A percentile compares a stretch with the other conserved stretches of the same genome.
Evolutionary conservation across 2,888 invertebrate genomes (phyloP).

Genomic region (Eurytoma californica): DNA sequence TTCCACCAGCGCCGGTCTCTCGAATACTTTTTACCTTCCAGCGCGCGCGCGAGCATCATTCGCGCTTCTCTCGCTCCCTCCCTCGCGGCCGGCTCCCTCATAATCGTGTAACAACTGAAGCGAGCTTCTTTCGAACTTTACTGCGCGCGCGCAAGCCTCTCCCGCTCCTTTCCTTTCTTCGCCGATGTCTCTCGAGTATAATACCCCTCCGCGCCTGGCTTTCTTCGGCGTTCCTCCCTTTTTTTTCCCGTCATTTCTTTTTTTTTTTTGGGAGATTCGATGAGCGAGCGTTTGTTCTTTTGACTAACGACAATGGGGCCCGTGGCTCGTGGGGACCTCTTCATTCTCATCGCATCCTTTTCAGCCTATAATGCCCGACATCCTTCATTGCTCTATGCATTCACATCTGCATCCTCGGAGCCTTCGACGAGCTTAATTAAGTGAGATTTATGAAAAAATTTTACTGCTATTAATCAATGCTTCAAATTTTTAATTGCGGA

Average conservation of each 20-base stretch:
- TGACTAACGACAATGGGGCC: slow-evolving; percentile 22
- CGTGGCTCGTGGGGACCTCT: slow-evolving; percentile 6
- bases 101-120: slow-evolving; percentile 42
- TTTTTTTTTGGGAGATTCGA: not conserved
- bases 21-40: slow-evolving; percentile 20
- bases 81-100: slow-evolving; percentile 10
- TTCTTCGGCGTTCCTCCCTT: not conserved
- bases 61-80: slow-evolving; percentile 13
- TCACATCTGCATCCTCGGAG: not conserved
- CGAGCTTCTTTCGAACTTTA: slow-evolving; percentile 31
- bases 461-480: too few species aligned
- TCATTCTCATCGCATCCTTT: not conserved
- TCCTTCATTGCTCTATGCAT: not conserved
- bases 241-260: not conserved
- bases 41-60: slow-evolving; percentile 6
- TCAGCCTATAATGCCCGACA: not conserved
- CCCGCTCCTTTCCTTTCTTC: not conserved
- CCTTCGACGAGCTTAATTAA: too few species aligned
- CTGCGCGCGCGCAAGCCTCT: not conserved
- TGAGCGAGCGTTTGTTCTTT: slow-evolving; percentile 4
- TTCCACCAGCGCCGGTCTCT: slow-evolving; percentile 3
- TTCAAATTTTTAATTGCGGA: too few species aligned
- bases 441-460: too few species aligned
- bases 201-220: not conserved
- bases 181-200: not conserved